phyloP scores from a whole-genome alignment of 2,113 vertebrate genomes.

The Sinocyclocheilus anophthalmus region DNA sequence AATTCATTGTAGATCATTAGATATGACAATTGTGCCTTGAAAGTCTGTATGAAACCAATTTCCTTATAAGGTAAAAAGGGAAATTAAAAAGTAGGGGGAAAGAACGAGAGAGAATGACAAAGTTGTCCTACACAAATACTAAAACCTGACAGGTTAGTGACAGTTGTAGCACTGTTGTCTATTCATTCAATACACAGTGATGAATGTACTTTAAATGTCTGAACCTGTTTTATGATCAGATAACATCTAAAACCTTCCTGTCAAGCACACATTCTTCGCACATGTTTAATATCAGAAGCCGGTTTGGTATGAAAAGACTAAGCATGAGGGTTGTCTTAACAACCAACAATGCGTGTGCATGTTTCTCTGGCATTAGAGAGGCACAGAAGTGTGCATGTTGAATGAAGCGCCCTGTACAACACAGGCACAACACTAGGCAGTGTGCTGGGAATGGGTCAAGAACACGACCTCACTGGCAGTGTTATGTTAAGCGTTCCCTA shows the following conservation, averaged over 20 bases:
- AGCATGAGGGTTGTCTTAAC: conserved; percentile 50
- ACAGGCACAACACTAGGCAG: background rate
- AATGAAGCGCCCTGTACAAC: background rate
- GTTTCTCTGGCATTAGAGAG: conserved; percentile 20
- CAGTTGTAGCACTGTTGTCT: background rate
- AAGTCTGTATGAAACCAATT: background rate
- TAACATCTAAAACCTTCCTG: background rate
- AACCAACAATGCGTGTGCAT: background rate
- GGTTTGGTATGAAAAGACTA: conserved; percentile 56
- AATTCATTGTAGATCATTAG: background rate
- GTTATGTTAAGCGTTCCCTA: background rate
- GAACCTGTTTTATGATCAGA: background rate
- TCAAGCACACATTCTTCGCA: background rate
- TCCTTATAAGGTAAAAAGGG: background rate
- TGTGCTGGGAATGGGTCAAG: conserved; percentile 42
- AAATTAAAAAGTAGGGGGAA: background rate
- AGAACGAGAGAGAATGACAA: background rate
- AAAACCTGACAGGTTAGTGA: conserved; percentile 9
- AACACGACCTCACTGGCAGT: conserved; percentile 7
- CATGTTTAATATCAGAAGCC: background rate
- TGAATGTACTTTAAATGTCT: background rate
- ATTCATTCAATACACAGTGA: background rate
- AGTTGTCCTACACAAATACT: background rate
- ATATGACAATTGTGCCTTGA: background rate
- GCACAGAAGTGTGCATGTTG: background rate